Conservation (phyloP, 92 coral and sea anemone genomes). For the Palythoa grandiflora region DNA sequence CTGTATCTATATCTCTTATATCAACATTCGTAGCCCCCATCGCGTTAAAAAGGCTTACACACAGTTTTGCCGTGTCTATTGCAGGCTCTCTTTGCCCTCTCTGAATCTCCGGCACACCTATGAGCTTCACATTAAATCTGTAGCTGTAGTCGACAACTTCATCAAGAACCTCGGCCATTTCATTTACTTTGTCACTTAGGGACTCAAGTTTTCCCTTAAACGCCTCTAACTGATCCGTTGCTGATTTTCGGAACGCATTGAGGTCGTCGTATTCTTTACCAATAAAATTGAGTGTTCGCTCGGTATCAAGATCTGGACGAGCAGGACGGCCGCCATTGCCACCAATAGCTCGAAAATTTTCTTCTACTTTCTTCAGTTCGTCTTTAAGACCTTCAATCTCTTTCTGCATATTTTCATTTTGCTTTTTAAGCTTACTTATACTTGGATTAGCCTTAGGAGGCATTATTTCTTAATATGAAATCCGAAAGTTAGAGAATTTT, state of each 20-base stretch:
- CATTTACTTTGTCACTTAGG: not conserved
- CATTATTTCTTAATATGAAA: not conserved
- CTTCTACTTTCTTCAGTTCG: not conserved
- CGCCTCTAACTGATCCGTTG: not conserved
- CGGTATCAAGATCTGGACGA: not conserved
- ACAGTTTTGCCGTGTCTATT: not conserved
- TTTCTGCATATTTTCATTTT: not conserved
- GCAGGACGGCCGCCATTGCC: not conserved
- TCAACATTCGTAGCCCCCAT: slow-evolving; percentile 13
- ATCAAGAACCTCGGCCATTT: not conserved
- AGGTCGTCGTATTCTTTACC: not conserved
- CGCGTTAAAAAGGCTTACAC: slow-evolving; percentile 6
- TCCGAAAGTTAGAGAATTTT: not conserved
- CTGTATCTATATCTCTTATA: slow-evolving; percentile 6
- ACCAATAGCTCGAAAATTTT: not conserved
- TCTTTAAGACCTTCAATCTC: not conserved
- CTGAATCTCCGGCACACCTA: not conserved
- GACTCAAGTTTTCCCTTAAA: not conserved
- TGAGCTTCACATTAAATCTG: not conserved
- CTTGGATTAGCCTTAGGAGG: not conserved
- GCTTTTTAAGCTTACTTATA: not conserved
- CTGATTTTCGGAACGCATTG: not conserved
- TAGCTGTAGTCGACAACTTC: not conserved
- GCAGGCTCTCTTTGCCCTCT: not conserved
- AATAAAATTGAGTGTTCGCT: not conserved